Percentiles rank a stretch among this genome's conserved stretches.
Conservation (phyloP, 1,140 invertebrate species). For the Brachionus plicatilis region DNA sequence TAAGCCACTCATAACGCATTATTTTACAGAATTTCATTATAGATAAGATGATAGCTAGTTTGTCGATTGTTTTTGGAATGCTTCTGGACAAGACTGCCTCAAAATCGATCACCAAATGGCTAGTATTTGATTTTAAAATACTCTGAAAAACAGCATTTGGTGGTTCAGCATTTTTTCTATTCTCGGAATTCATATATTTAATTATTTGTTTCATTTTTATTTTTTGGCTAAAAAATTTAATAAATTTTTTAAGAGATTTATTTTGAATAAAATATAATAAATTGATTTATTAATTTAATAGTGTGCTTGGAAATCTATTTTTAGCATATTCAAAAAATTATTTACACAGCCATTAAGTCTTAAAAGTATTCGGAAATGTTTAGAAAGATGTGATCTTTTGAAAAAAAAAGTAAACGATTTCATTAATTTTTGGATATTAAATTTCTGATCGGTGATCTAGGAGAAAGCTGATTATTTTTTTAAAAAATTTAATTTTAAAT, state of each 20-base stretch:
- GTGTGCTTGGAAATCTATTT: too few relatives aligned
- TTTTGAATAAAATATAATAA: too few relatives aligned
- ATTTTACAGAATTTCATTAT: neutral
- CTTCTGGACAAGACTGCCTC: neutral
- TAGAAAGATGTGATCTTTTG: too few relatives aligned
- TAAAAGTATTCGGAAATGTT: too few relatives aligned
- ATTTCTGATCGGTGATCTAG: too few relatives aligned
- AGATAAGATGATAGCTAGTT: neutral
- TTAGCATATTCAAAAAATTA: too few relatives aligned
- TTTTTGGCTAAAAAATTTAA: neutral
- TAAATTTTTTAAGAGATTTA: neutral
- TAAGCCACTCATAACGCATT: neutral
- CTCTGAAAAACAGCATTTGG: neutral
- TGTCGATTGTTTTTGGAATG: neutral
- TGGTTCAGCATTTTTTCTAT: neutral
- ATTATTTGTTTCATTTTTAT: neutral
- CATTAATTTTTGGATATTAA: too few relatives aligned
- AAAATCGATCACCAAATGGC: slow-evolving; percentile 1
- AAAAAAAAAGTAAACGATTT: too few relatives aligned
- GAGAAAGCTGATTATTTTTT: too few relatives aligned
- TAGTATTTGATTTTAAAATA: neutral
- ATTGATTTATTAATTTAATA: too few relatives aligned
- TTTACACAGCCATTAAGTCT: too few relatives aligned
- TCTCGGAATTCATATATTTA: neutral
- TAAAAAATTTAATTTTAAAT: too few relatives aligned